Evolutionary conservation across 2,797 vertebrate species (phyloP), one percentile per base, ranked within the genome.

Genomic region (Peromyscus nudipes): DNA sequence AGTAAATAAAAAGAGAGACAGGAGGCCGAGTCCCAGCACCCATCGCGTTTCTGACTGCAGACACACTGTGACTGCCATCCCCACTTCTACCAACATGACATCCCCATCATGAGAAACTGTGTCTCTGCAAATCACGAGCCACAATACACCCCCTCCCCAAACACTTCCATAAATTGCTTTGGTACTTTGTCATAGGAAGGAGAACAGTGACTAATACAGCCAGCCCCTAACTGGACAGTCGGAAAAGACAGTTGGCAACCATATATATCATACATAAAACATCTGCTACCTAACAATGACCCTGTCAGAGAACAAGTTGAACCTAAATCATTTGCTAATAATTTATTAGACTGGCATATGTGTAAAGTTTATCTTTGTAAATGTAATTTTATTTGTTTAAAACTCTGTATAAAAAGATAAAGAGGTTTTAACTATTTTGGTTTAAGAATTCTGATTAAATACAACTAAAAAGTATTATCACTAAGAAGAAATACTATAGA

Each of bases 391-490:
- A 71, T 10, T 93, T 40, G 75, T 86, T 85, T 82, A 65, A 49
- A 83, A 79, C n/a, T 79, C 94, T 87, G 62, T 46, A 92, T 27
- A 34, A 92, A 92, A 84, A 76, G 43, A 57, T 60, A 87, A 91
- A 79, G 46, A n/a, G 64, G 19, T 71, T 92, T 90, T 75, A 55
- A 4, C 49, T 8, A 6, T 73, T 89, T 83, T 91, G 82, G 85
- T 46, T 95, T 79, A 92, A 40, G 37, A 90, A 60, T 94, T 90
- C 71, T 90, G 29, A 87, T 86, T 89, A 71, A 31, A 73, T 49
- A 86, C 23, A 52, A 86, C 69, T 82, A 75, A 89, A 92, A 65
- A 60, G 23, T 6, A 90, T 57, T 73, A 43, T 57, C 76, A 37
- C 40, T 27, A 60, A 75, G 73, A 83, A 86, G 83, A 80, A 80